phyloP scores from a whole-genome alignment of 2,797 vertebrate species.

The Danio choprae region DNA sequence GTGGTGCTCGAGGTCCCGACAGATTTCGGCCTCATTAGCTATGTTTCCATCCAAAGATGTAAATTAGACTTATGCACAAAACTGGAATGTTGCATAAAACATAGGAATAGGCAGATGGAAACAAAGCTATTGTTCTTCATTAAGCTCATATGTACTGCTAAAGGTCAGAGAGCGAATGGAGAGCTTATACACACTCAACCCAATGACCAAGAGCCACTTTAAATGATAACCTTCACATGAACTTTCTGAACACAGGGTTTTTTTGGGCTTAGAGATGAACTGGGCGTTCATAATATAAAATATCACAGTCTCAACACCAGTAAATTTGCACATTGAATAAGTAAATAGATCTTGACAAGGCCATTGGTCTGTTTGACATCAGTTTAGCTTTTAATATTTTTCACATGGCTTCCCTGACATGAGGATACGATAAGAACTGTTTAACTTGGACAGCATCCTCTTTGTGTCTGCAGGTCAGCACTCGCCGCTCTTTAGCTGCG shows the following conservation, averaged over 20 bases:
- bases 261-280: neutral
- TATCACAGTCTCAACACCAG: neutral
- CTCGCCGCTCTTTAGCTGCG: slow-evolving; percentile 7
- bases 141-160: slow-evolving; percentile 36
- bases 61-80: too few relatives aligned
- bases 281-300: neutral
- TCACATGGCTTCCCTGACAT: slow-evolving; percentile 1
- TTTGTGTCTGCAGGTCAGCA: slow-evolving; percentile 18
- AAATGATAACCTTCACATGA: neutral
- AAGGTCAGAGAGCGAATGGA: slow-evolving; percentile 9
- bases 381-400: slow-evolving; percentile 22
- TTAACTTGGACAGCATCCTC: slow-evolving; percentile 7
- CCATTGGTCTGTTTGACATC: neutral
- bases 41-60: too few relatives aligned
- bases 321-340: neutral
- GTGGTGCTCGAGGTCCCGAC: slow-evolving; percentile 10
- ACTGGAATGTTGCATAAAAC: too few relatives aligned
- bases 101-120: too few relatives aligned
- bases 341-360: neutral
- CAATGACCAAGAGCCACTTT: slow-evolving; percentile 23
- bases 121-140: slow-evolving; percentile 44
- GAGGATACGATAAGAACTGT: neutral
- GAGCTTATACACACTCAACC: slow-evolving; percentile 44
- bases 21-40: slow-evolving; percentile 36
- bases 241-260: neutral